phyloP scores from a whole-genome alignment of 2,888 invertebrate genomes.

The Ormia ochracea region DNA sequence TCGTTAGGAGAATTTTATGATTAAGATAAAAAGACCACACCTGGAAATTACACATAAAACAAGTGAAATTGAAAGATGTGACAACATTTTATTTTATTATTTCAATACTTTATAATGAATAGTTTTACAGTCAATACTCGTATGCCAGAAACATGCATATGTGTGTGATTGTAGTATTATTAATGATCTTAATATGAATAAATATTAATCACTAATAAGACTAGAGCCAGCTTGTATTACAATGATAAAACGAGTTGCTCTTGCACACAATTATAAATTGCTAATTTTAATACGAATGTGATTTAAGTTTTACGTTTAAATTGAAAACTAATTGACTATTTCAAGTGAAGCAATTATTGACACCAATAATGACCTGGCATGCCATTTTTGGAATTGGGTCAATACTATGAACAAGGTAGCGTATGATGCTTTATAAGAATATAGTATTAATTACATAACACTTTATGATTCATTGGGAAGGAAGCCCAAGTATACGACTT shows the following conservation, averaged over 20 bases:
- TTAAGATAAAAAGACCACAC: not conserved
- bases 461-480: conserved; percentile 23
- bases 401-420: conserved; percentile 38
- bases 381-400: conserved; percentile 45
- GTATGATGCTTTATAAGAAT: conserved; percentile 11
- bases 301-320: conserved; percentile 11
- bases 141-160: too few species aligned
- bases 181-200: not conserved
- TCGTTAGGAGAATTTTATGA: not conserved
- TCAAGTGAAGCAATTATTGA: not conserved
- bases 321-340: not conserved
- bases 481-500: too few species aligned
- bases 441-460: not conserved
- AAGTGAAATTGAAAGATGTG: conserved; percentile 24
- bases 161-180: not conserved
- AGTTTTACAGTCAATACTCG: not conserved
- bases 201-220: not conserved
- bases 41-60: conserved; percentile 1
- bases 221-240: not conserved
- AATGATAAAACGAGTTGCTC: not conserved
- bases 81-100: not conserved
- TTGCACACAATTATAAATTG: not conserved
- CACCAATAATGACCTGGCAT: not conserved
- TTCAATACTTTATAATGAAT: not conserved
- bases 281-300: not conserved